Evolutionary conservation across 1,140 invertebrate species (phyloP), one percentile per base, ranked within the genome.

Genomic region (Drosophila sproati): DNA sequence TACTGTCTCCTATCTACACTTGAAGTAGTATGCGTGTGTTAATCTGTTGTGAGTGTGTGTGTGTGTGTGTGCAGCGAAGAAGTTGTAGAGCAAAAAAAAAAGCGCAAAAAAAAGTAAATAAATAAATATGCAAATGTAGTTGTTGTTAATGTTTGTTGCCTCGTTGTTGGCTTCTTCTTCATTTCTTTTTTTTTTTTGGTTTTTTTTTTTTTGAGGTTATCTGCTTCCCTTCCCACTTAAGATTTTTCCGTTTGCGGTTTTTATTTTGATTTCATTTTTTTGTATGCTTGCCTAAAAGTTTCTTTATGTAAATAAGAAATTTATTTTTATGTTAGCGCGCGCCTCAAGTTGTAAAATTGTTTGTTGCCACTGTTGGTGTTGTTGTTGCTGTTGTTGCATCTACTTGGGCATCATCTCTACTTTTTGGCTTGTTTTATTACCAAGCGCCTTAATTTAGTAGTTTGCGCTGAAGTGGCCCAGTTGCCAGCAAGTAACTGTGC

Each of bases 291-390:
- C 80, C 85, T 85, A 85, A 89, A 89, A 89, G 85, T 89, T 89
- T 90, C 85, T 81, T 81, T 89, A 89, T 89, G 86, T 89, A 89
- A 89, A 89, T 89, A 90, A 85, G 86, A 89, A 90, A 85, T 89
- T 89, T 89, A 81, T 89, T 89, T 89, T 89, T 89, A 89, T 88
- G 83, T 89, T 75, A 74, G 77, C 83, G 83, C 77, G 70, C 76
- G 85, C 85, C 85, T 88, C 82, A 88, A 88, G 83, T 88, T 88
- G 73, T 88, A 89, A 88, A 89, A 88, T 78, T 89, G 80, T 88
- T 81, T 86, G 69, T 73, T 81, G 73, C 41, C 48, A 39, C 34
- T 41, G 45, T 54, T 68, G 57, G 20, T 54, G 52, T 47, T 73
- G 50, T 43, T 62, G 29, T 39, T 45, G 20, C 47, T 47, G 37